A percentile compares a stretch with the other conserved stretches of the same genome.
phyloP scores from a whole-genome alignment of 2,888 invertebrate genomes.

The Phania funesta region DNA sequence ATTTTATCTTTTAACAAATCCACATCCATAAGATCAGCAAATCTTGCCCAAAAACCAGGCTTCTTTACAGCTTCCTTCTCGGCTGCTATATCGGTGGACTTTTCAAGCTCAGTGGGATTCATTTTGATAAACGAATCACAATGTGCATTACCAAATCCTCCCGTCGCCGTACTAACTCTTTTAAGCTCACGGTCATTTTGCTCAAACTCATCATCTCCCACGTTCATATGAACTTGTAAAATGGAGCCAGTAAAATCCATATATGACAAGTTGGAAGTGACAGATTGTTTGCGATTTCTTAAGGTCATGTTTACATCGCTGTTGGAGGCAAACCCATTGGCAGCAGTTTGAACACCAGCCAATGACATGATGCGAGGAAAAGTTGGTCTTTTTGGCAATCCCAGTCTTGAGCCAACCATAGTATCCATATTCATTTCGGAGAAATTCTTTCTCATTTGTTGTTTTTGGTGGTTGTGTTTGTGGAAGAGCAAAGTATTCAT shows the following conservation, averaged over 20 bases:
- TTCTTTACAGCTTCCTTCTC: slow-evolving; percentile 71
- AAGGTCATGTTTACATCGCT: slow-evolving; percentile 80
- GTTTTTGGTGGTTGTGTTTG: slow-evolving; percentile 73
- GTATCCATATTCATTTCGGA: slow-evolving; percentile 80
- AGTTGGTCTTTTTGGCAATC: slow-evolving; percentile 79
- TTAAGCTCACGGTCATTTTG: slow-evolving; percentile 78
- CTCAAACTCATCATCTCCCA: slow-evolving; percentile 80
- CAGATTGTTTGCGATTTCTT: slow-evolving; percentile 84
- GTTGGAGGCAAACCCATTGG: slow-evolving; percentile 78
- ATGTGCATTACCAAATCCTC: slow-evolving; percentile 75
- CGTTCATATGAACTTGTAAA: slow-evolving; percentile 85
- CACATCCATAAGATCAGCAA: slow-evolving; percentile 86
- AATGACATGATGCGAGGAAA: slow-evolving; percentile 80
- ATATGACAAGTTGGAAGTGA: slow-evolving; percentile 86
- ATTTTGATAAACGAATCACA: slow-evolving; percentile 80
- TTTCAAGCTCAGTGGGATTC: slow-evolving; percentile 77
- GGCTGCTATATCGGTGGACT: slow-evolving; percentile 70
- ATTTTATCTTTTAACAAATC: slow-evolving; percentile 87
- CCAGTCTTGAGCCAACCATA: slow-evolving; percentile 76
- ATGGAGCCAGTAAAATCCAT: slow-evolving; percentile 89
- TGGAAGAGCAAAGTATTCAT: slow-evolving; percentile 79
- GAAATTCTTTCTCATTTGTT: slow-evolving; percentile 79
- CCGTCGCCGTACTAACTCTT: slow-evolving; percentile 78
- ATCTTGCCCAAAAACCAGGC: slow-evolving; percentile 82
- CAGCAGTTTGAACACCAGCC: slow-evolving; percentile 77